Evolutionary conservation across 2,888 invertebrate species (phyloP).

Genomic region (Aleiodes leptofemur): DNA sequence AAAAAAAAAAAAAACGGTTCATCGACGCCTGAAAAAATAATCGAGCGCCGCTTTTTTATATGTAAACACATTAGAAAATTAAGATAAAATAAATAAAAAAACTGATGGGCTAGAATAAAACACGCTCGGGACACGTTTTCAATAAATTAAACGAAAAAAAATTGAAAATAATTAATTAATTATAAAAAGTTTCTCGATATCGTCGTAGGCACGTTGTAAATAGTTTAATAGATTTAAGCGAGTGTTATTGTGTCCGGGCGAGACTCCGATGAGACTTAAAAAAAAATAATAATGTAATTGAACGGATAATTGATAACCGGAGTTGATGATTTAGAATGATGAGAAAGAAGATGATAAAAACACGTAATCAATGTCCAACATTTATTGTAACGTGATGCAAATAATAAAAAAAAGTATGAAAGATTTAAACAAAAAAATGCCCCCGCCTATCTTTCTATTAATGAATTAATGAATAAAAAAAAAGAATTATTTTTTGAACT

Average conservation of each 20-base stretch:
- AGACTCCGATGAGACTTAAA: slow-evolving; percentile 10
- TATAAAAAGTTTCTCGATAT: slow-evolving; percentile 36
- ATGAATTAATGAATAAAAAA: slow-evolving; percentile 49
- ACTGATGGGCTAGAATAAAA: slow-evolving; percentile 16
- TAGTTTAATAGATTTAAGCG: slow-evolving; percentile 32
- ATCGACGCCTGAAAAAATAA: slow-evolving; percentile 40
- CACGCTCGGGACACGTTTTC: slow-evolving; percentile 41
- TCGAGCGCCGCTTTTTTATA: slow-evolving; percentile 56
- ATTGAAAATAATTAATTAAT: slow-evolving; percentile 28
- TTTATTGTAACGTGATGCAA: slow-evolving; percentile 33
- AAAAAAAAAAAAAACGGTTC: slow-evolving; percentile 58
- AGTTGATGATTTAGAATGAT: neutral
- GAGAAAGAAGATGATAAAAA: neutral
- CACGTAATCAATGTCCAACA: slow-evolving; percentile 25
- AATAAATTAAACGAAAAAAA: slow-evolving; percentile 28
- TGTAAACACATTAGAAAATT: slow-evolving; percentile 50
- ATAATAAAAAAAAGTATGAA: slow-evolving; percentile 18
- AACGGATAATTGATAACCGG: neutral
- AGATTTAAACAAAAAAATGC: slow-evolving; percentile 26
- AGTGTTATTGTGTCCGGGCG: slow-evolving; percentile 13
- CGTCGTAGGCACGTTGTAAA: slow-evolving; percentile 42
- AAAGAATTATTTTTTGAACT: slow-evolving; percentile 71
- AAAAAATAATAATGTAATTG: neutral
- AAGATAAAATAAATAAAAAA: slow-evolving; percentile 25
- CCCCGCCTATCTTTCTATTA: slow-evolving; percentile 72